Evolutionary conservation across 2,113 vertebrate genomes (phyloP), one percentile per base, ranked within the genome.

Genomic region (Panurus biarmicus): DNA sequence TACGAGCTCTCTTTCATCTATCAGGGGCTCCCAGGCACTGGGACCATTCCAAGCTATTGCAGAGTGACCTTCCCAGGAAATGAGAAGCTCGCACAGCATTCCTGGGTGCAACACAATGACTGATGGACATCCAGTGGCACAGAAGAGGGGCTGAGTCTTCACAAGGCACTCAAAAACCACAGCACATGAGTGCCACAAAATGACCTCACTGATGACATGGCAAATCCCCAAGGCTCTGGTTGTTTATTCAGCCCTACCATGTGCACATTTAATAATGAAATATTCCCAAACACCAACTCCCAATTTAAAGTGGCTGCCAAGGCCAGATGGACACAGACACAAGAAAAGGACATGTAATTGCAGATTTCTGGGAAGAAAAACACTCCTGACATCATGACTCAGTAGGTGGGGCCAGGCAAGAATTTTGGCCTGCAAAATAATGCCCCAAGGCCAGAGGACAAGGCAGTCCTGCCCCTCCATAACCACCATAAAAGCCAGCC

Each of bases 31-130:
- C 7, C 29, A 23, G 11, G 35, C 8, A 58, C 7, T 2, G 3
- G 0, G 14, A 50, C 11, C 4, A 14, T 22, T 3, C 42, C n/a
- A 57, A 38, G 11, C 5, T 26, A 4, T 5, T 24, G 0, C 7
- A 11, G 1, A 67, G 18, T 17, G 51, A 57, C 14, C 18, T 67
- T 3, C 14, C 2, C n/a, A 69, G 13, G 42, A 67, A 2, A 48
- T n/a, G 23, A 57, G 18, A 18, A 57, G 28, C 18, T 48, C 1
- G 14, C 14, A 5, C 18, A 13, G 6, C 77, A 38, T 33, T 33
- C 22, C 42, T 9, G 14, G 22, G 5, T 13, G 17, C 6, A 38
- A 17, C 26, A 33, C 6, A 67, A 56, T 4, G 62, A 38, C 8
- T 51, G 36, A n/a, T 18, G 31, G 29, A 44, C 25, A 35, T 15